Percentiles rank a stretch among this genome's conserved stretches.
Conservation (phyloP, 2,888 invertebrate species). For the Eupeodes luniger region DNA sequence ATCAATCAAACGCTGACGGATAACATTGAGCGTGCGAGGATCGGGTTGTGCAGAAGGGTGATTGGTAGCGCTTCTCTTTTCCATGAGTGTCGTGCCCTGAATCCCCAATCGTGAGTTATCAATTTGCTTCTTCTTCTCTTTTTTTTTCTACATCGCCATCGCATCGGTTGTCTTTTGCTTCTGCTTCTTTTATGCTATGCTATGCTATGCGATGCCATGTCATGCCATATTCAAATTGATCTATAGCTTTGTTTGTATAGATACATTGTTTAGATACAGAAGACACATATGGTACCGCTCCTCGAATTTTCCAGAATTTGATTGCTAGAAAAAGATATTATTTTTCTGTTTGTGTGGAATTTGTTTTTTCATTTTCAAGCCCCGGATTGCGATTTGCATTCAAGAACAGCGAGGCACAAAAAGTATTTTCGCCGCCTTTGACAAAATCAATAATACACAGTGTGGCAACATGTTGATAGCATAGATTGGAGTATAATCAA, state of each 20-base stretch:
- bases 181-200: not conserved
- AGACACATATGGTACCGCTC: slow-evolving; percentile 63
- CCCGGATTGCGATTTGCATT: slow-evolving; percentile 41
- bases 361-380: not conserved
- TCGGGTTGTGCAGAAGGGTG: slow-evolving; percentile 13
- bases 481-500: slow-evolving; percentile 35
- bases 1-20: slow-evolving; percentile 70
- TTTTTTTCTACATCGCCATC: not conserved
- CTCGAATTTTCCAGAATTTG: slow-evolving; percentile 56
- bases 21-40: slow-evolving; percentile 6
- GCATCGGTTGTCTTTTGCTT: not conserved
- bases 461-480: slow-evolving; percentile 70
- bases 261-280: slow-evolving; percentile 59
- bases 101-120: slow-evolving; percentile 71
- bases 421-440: slow-evolving; percentile 47
- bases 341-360: slow-evolving; percentile 43
- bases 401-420: not conserved
- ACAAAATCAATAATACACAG: slow-evolving; percentile 45
- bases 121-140: slow-evolving; percentile 47
- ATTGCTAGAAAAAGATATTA: slow-evolving; percentile 25
- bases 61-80: slow-evolving; percentile 60
- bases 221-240: slow-evolving; percentile 45
- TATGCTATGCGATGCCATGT: slow-evolving; percentile 15
- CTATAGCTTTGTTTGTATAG: slow-evolving; percentile 43
- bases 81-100: slow-evolving; percentile 74